phyloP scores from a whole-genome alignment of 2,797 vertebrate species.

The Denticeps clupeoides region DNA sequence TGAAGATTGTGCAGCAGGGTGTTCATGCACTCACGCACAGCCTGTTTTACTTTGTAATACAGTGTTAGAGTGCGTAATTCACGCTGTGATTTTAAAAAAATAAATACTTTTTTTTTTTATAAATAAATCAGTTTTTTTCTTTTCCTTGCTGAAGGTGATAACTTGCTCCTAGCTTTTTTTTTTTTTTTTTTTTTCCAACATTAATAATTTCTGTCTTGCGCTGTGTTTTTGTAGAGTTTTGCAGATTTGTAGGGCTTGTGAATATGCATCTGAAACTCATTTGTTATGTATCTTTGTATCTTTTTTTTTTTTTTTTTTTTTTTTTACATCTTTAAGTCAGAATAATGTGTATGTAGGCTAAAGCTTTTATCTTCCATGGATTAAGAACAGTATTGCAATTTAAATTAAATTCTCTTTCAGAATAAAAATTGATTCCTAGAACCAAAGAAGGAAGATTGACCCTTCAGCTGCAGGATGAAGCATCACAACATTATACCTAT shows the following conservation, averaged over 20 bases:
- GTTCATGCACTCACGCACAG: no score
- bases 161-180: no score
- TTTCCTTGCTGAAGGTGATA: no score
- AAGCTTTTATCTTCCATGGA: conserved; percentile 34
- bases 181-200: no score
- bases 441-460: conserved; percentile 56
- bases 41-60: no score
- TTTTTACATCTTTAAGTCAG: conserved; percentile 40
- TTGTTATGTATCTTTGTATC: conserved; percentile 26
- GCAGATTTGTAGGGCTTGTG: conserved; percentile 19
- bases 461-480: conserved; percentile 41
- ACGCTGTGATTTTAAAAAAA: no score
- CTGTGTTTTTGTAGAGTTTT: conserved; percentile 27
- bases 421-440: conserved; percentile 49
- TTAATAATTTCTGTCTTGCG: conserved; percentile 18
- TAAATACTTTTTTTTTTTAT: no score
- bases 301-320: no score
- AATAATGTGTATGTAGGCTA: conserved; percentile 29
- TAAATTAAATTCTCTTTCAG: conserved; percentile 33
- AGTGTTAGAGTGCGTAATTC: no score
- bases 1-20: no score
- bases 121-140: no score
- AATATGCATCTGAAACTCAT: conserved; percentile 25
- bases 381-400: conserved; percentile 58
- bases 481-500: conserved; percentile 38